phyloP scores from a whole-genome alignment of 2,113 vertebrate genomes.

The Todiramphus chloris region DNA sequence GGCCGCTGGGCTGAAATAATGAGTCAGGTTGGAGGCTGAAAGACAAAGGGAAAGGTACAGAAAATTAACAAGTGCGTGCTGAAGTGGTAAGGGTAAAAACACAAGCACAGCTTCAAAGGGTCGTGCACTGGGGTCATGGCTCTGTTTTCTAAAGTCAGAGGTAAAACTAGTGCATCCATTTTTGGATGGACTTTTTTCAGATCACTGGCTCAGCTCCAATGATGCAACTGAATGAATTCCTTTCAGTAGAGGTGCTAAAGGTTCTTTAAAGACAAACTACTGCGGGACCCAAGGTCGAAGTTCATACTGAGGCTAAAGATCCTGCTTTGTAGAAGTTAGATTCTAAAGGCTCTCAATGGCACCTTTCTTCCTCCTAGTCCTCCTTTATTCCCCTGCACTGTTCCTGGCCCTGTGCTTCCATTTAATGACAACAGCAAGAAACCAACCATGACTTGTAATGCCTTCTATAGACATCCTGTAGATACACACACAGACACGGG shows the following conservation, averaged over 20 bases:
- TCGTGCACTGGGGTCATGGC: not conserved
- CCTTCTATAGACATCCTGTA: not conserved
- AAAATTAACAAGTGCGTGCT: not conserved
- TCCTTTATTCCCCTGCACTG: not conserved
- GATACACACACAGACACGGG: not conserved
- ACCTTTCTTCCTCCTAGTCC: not conserved
- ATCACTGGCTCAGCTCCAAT: not conserved
- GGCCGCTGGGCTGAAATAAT: conserved; percentile 88
- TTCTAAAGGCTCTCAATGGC: not conserved
- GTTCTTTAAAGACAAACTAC: not conserved
- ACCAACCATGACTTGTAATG: not conserved
- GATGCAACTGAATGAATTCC: not conserved
- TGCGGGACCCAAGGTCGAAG: not conserved
- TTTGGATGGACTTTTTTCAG: not conserved
- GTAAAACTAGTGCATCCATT: not conserved
- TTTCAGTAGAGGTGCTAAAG: not conserved
- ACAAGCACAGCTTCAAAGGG: not conserved
- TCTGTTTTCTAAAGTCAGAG: not conserved
- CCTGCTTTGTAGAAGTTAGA: not conserved
- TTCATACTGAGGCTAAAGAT: not conserved
- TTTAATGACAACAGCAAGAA: not conserved
- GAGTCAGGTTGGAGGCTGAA: conserved; percentile 89
- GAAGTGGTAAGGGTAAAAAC: not conserved
- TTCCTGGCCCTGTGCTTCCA: not conserved
- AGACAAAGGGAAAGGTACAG: conserved; percentile 12